Base-by-base conservation (phyloP, 2,797 vertebrate species). In the Hylomyscus alleni region DNA sequence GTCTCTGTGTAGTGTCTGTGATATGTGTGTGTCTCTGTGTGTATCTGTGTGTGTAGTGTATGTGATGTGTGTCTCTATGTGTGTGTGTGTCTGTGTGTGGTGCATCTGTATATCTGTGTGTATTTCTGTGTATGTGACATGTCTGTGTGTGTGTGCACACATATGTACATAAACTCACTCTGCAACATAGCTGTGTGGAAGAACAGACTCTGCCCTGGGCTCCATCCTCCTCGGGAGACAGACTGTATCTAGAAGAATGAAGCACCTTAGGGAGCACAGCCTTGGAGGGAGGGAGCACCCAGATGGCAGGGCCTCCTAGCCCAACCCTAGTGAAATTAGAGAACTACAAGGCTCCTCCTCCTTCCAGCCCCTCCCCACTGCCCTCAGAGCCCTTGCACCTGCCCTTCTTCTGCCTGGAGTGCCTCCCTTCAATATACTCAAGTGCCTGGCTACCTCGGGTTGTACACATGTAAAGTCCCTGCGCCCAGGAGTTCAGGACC, bases 341-440 rank as follows among this genome's bases (percentile, higher is more conserved):
- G 60, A 81, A 44, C 12, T 2, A 4, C 29, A 9, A 3, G 72
- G 29, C 44, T 44, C 54, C 50, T 26, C 3, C 29, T 54, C 85
- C 6, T 1, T 0, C 12, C 47, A 34, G 20, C 6, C 47, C 44
- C 69, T 72, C 47, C 0, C 11, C 6, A 8, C 52, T 1, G 31
- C 14, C 72, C 81, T 7, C 14, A 10, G 91, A 84, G 58, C 90
- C 95, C 91, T 86, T 84, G 90, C 52, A 47, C 65, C 80, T 47
- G 37, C 76, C 1, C 1, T 58, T 10, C 14, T 50, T 19, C 10
- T 4, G 0, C n/a, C 44, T 31, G 17, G 22, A 60, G 0, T 9
- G 31, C 60, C 52, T 9, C 52, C 4, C 14, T 31, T 62, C 65
- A 31, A 29, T 24, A 5, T 14, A 1, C 19, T 0, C 17, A 37